Conservation (phyloP, 1,140 invertebrate genomes). For the Triops longicaudatus region DNA sequence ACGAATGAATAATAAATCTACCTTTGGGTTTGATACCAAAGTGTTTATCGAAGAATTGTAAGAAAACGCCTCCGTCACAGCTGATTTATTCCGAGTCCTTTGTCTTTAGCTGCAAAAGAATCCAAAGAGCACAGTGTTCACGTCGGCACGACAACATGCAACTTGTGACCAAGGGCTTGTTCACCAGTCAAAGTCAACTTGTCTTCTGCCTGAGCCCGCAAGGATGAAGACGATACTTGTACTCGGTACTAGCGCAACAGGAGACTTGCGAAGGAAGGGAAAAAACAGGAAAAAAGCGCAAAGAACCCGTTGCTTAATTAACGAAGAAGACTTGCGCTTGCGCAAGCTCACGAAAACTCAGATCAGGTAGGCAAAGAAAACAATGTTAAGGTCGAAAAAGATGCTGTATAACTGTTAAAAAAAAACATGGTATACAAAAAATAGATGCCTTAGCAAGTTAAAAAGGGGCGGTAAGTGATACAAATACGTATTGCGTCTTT, state of each 20-base stretch:
- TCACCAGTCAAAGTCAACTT: neutral
- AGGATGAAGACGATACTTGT: constrained; percentile 7
- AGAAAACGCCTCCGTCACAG: no score
- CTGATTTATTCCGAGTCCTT: no score
- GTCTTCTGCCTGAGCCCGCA: neutral
- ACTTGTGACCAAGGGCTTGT: neutral
- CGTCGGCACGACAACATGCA: neutral
- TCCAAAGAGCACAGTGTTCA: neutral
- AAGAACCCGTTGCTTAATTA: neutral
- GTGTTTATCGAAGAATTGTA: no score
- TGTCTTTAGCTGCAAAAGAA: no score
- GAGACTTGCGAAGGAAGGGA: neutral
- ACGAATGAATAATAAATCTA: no score
- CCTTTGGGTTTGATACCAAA: no score
- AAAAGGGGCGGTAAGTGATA: neutral
- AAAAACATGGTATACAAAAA: neutral
- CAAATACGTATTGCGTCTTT: neutral
- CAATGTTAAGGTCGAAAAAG: constrained; percentile 8
- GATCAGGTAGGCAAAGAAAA: neutral
- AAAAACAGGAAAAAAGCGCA: neutral
- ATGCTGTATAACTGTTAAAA: no score
- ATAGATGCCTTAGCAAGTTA: neutral
- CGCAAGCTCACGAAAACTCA: neutral
- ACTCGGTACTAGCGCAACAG: neutral
- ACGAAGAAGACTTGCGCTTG: neutral